These are phyloP conservation scores for Zoroaster sp. DNA, from an alignment of 53 echinoderm and acorn worm genomes.

Conservation along the genomic window DNA sequence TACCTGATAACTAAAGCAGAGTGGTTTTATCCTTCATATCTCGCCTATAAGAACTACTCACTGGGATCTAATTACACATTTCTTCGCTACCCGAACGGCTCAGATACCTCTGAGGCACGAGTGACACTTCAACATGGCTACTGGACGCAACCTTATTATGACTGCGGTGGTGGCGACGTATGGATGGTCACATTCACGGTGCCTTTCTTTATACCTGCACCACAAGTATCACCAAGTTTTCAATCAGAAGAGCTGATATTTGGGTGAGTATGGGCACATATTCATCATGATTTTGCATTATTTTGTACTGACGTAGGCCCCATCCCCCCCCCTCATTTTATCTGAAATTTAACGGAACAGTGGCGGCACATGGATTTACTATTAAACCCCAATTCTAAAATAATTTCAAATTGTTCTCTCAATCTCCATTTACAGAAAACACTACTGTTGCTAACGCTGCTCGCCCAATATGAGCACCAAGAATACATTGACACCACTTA, in stretches of 20 bases:
- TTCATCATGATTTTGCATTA: too few relatives aligned
- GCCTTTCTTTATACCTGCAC: constrained; percentile 43
- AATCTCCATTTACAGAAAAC: too few relatives aligned
- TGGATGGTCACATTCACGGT: constrained; percentile 76
- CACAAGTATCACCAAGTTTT: neutral
- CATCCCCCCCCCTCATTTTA: too few relatives aligned
- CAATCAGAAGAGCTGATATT: constrained; percentile 4
- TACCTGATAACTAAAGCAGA: constrained; percentile 61
- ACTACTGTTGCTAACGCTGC: too few relatives aligned
- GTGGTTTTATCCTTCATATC: constrained; percentile 69
- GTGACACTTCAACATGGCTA: constrained; percentile 32
- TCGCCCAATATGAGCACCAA: too few relatives aligned
- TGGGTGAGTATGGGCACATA: constrained; percentile 38
- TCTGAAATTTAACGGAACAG: too few relatives aligned
- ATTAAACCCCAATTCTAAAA: too few relatives aligned
- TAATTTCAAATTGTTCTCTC: too few relatives aligned
- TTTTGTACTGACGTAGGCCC: too few relatives aligned
- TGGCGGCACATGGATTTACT: too few relatives aligned
- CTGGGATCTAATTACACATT: neutral
- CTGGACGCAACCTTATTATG: constrained; percentile 70
- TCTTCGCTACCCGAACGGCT: neutral
- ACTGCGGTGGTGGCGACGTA: constrained; percentile 69
- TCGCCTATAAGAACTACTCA: neutral
- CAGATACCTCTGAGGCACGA: neutral
- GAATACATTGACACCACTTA: too few relatives aligned